Percentiles rank a stretch among this genome's conserved stretches.
These are phyloP conservation scores for Cettia cetti DNA, from an alignment of 2,113 vertebrate genomes.

Conservation along the genomic window DNA sequence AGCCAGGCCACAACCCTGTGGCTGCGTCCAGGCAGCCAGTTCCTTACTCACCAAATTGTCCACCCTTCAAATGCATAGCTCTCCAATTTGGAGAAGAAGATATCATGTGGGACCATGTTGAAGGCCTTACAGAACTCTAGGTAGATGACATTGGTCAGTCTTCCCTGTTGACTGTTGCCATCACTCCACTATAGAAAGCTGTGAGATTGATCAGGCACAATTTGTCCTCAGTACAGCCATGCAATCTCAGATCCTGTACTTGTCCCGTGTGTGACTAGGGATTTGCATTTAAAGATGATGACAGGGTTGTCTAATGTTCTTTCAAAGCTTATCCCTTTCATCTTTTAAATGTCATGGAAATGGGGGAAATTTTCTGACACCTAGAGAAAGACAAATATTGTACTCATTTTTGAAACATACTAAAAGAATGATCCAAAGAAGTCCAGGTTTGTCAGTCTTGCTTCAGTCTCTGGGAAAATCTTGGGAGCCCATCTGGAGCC, in stretches of 20 bases:
- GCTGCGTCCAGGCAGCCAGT: not conserved
- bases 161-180: not conserved
- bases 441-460: not conserved
- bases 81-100: not conserved
- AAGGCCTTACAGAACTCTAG: not conserved
- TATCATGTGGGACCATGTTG: not conserved
- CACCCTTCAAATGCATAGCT: not conserved
- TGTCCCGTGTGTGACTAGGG: not conserved
- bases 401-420: not conserved
- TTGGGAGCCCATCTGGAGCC: not conserved
- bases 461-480: not conserved
- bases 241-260: not conserved
- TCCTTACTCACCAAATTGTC: not conserved
- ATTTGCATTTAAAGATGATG: not conserved
- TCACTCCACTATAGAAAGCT: too few relatives aligned
- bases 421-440: not conserved
- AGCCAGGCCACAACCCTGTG: not conserved
- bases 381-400: not conserved
- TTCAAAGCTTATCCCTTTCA: not conserved
- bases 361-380: not conserved
- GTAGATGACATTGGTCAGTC: not conserved
- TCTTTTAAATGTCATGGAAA: not conserved
- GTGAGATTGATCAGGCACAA: not conserved
- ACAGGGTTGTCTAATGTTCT: not conserved
- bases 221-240: not conserved